These are phyloP conservation scores for Buteo buteo DNA, from an alignment of 2,113 vertebrate species.

Conservation along the genomic window DNA sequence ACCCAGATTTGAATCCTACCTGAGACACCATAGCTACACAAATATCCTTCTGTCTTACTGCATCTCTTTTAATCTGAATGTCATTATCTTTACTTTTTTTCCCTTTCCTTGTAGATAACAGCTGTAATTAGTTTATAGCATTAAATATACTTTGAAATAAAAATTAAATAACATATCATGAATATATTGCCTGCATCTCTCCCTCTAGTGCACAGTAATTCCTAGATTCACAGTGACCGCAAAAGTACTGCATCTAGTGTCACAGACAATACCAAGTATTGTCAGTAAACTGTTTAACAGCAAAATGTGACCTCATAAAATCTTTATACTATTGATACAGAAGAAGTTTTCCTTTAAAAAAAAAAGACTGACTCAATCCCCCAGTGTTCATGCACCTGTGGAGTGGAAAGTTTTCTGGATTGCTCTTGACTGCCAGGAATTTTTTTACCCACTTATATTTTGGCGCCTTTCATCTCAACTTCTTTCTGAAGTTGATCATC, in stretches of 20 bases:
- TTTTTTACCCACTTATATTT: conserved; percentile 1
- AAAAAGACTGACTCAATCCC: neutral
- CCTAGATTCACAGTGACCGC: neutral
- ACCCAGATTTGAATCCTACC: neutral
- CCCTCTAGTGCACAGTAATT: neutral
- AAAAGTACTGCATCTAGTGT: neutral
- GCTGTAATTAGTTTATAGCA: neutral
- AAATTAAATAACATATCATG: neutral
- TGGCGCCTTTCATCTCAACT: conserved; percentile 50
- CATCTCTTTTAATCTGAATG: neutral
- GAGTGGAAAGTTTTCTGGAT: neutral
- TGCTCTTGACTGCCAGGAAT: neutral
- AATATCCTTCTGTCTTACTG: neutral
- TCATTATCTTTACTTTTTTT: neutral
- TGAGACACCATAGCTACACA: neutral
- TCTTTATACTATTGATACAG: neutral
- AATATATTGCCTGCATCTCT: neutral
- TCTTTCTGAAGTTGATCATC: conserved; percentile 51
- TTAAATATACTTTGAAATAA: neutral
- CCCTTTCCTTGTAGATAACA: neutral
- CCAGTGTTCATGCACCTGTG: neutral
- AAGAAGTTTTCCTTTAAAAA: neutral
- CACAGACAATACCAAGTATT: neutral
- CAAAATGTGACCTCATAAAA: neutral
- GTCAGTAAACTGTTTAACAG: neutral